These are phyloP conservation scores for Drosophila emarginata DNA, from an alignment of 2,888 invertebrate species.

Conservation along the genomic window DNA sequence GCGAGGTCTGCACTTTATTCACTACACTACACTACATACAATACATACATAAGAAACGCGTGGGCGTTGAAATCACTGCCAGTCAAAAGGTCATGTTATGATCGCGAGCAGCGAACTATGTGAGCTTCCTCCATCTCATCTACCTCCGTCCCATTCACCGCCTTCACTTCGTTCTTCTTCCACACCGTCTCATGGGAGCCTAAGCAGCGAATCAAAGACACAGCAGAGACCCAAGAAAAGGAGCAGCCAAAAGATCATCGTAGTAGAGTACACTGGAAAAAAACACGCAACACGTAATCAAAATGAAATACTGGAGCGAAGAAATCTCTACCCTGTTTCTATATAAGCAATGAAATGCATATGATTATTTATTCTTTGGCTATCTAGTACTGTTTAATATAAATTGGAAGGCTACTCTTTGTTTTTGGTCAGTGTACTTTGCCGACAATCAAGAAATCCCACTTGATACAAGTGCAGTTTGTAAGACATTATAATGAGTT, in stretches of 20 bases:
- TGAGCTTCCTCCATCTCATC: constrained; percentile 31
- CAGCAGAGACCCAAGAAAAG: constrained; percentile 35
- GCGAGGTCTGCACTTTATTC: constrained; percentile 64
- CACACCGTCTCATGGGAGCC: constrained; percentile 68
- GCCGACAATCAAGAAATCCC: constrained; percentile 69
- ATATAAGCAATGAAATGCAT: too few relatives aligned
- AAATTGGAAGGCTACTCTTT: background rate
- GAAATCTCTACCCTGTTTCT: too few relatives aligned
- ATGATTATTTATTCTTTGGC: too few relatives aligned
- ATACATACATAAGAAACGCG: constrained; percentile 57
- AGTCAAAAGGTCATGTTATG: constrained; percentile 80
- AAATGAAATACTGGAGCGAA: background rate
- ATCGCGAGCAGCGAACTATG: constrained; percentile 76
- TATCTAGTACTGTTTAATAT: too few relatives aligned
- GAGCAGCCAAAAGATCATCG: constrained; percentile 34
- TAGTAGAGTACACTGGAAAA: constrained; percentile 13
- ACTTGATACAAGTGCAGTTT: constrained; percentile 78
- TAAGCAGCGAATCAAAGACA: constrained; percentile 22
- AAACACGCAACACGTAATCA: background rate
- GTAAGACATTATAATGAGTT: constrained; percentile 79
- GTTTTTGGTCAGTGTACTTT: background rate
- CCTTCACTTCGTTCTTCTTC: background rate
- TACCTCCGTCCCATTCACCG: background rate
- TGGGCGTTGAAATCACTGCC: constrained; percentile 80
- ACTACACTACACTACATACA: constrained; percentile 4